Evolutionary conservation across 1,140 invertebrate genomes (phyloP), one percentile per base, ranked within the genome.

Genomic region (Drosophila ironensis): DNA sequence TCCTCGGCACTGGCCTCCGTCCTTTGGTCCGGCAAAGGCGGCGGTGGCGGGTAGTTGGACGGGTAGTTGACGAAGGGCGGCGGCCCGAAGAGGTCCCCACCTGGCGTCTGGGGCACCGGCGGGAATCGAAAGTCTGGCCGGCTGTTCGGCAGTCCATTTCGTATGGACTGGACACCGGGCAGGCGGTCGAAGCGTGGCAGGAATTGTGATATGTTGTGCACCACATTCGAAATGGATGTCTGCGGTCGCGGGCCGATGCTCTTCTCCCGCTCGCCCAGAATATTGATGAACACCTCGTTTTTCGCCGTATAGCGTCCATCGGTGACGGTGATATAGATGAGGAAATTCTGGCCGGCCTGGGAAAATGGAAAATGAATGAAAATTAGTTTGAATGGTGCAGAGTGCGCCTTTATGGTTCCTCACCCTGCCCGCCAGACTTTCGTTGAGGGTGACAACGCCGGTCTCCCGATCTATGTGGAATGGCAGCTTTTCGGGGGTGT

Each of bases 401-500:
- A n/a, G n/a, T n/a, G n/a, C n/a, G n/a, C n/a, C n/a, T 22, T 22
- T 22, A 3, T 22, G 20, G 2, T 22, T 22, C 20, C 92, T 93
- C 90, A 95, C 94, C 86, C 92, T 91, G 51, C 92, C 94, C 71
- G 91, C 90, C 1, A 96, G 89, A 2, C 93, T 93, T 46, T 95
- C 92, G 48, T 95, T 94, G 6, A 95, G 90, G 72, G 92, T 93
- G 30, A 96, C 92, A 3, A 92, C 92, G 8, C 95, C 95, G 6
- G 93, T 94, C 2, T 91, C 89, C 25, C 92, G 92, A 87, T 96
- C 92, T 42, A 96, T 95, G 6, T 89, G 90, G 72, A 96, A 96
- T 8, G 93, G 94, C 25, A 93, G 90, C 17, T 70, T 69, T 6
- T 61, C 53, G 37, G 25, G 45, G 2, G 4, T 71, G 28, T 30